Evolutionary conservation across 2,797 vertebrate species (phyloP).

Genomic region (Peromyscus aztecus): DNA sequence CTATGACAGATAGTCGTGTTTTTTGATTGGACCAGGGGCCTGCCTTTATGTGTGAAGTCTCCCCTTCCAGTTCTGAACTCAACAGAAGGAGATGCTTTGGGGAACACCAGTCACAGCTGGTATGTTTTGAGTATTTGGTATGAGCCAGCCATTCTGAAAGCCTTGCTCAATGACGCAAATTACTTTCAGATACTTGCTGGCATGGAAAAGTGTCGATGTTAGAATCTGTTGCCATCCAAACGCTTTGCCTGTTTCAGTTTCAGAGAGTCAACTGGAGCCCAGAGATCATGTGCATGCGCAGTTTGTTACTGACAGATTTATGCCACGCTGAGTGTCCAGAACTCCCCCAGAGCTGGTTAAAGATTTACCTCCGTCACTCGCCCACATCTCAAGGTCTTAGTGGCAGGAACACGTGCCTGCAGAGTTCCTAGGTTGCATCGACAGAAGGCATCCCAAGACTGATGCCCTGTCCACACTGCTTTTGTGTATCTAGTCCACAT

Average conservation of each 20-base stretch:
- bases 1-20: background rate
- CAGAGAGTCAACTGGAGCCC: background rate
- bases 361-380: background rate
- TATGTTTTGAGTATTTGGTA: background rate
- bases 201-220: background rate
- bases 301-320: background rate
- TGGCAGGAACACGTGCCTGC: background rate
- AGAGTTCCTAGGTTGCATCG: background rate
- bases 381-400: background rate
- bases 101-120: background rate
- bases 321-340: background rate
- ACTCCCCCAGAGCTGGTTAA: background rate
- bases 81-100: background rate
- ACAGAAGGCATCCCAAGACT: background rate
- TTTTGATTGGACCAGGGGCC: conserved; percentile 19
- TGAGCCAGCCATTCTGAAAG: conserved; percentile 62
- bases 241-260: background rate
- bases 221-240: conserved; percentile 59
- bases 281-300: background rate
- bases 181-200: conserved; percentile 69
- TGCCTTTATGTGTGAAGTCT: background rate
- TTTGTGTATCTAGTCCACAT: background rate
- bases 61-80: conserved; percentile 32
- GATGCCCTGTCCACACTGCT: rapidly evolving
- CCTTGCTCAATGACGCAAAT: conserved; percentile 65